These are phyloP conservation scores for Ichneumoninae sp. DNA, from an alignment of 2,888 invertebrate species.

Conservation along the genomic window DNA sequence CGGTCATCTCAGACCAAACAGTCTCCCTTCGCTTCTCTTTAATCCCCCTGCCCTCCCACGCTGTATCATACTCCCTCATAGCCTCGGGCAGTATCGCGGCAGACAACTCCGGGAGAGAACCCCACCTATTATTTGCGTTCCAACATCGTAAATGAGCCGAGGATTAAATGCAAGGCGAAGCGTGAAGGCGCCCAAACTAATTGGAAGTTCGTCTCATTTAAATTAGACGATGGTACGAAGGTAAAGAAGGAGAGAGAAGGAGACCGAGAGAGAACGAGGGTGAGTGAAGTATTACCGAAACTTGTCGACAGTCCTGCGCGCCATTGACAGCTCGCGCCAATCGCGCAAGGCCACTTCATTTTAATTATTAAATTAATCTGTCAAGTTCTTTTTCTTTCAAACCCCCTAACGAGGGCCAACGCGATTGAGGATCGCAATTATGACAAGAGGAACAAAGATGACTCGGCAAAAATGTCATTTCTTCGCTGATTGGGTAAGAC, in stretches of 20 bases:
- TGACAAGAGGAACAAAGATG: slow-evolving; percentile 1
- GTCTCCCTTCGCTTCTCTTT: background rate
- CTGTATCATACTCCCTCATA: background rate
- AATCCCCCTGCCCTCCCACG: background rate
- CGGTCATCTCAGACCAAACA: slow-evolving; percentile 27
- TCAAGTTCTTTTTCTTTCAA: slow-evolving; percentile 1
- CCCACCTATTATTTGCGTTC: slow-evolving; percentile 43
- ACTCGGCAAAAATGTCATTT: background rate
- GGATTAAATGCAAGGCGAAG: slow-evolving; percentile 37
- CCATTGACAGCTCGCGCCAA: background rate
- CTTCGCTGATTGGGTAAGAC: slow-evolving; percentile 4
- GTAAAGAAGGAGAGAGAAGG: background rate
- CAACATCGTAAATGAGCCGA: slow-evolving; percentile 45
- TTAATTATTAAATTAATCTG: slow-evolving; percentile 26
- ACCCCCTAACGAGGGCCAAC: slow-evolving; percentile 4
- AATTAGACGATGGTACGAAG: slow-evolving; percentile 25
- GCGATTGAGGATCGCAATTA: background rate
- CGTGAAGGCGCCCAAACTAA: slow-evolving; percentile 38
- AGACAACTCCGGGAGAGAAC: background rate
- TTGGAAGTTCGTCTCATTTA: slow-evolving; percentile 46
- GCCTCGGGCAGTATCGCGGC: background rate
- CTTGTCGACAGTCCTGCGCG: slow-evolving; percentile 18
- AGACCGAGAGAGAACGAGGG: background rate
- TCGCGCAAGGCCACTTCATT: slow-evolving; percentile 20
- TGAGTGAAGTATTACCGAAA: slow-evolving; percentile 26